Percentiles rank a stretch among this genome's conserved stretches.
Conservation (phyloP, 2,888 invertebrate species). For the Pycnomerus fuliginosus region DNA sequence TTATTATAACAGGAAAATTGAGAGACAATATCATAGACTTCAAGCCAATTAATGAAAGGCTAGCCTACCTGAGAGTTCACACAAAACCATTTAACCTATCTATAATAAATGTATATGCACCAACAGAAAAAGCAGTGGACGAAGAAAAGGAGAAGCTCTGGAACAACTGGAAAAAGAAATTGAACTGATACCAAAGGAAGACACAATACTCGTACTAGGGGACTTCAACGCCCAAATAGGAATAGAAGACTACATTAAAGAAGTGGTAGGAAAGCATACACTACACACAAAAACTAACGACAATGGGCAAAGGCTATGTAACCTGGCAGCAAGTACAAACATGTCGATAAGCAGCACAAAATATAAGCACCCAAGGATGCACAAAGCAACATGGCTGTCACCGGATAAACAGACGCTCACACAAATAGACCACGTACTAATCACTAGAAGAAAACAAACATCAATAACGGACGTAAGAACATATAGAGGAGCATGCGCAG, state of each 20-base stretch:
- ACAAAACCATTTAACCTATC: not conserved
- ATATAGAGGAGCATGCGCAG: not conserved
- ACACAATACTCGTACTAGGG: not conserved
- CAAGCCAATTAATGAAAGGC: conserved; percentile 1
- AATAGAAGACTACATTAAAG: not conserved
- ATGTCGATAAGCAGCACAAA: not conserved
- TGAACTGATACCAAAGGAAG: not conserved
- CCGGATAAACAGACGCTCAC: not conserved
- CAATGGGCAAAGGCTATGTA: not conserved
- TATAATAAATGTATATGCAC: not conserved
- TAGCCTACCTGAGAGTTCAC: not conserved
- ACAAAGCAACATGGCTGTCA: not conserved
- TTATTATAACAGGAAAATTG: not conserved
- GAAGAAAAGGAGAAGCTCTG: not conserved
- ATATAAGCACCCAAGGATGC: not conserved
- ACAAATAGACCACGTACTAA: not conserved
- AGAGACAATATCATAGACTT: not conserved
- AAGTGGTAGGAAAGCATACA: not conserved
- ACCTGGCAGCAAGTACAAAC: not conserved
- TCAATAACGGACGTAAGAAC: not conserved
- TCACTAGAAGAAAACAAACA: not conserved
- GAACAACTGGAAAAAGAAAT: not conserved
- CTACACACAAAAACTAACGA: not conserved
- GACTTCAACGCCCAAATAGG: not conserved
- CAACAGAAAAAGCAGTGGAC: not conserved